A percentile compares a stretch with the other conserved stretches of the same genome.
These are phyloP conservation scores for Galerucella pusilla DNA, from an alignment of 2,888 invertebrate genomes.

Conservation along the genomic window DNA sequence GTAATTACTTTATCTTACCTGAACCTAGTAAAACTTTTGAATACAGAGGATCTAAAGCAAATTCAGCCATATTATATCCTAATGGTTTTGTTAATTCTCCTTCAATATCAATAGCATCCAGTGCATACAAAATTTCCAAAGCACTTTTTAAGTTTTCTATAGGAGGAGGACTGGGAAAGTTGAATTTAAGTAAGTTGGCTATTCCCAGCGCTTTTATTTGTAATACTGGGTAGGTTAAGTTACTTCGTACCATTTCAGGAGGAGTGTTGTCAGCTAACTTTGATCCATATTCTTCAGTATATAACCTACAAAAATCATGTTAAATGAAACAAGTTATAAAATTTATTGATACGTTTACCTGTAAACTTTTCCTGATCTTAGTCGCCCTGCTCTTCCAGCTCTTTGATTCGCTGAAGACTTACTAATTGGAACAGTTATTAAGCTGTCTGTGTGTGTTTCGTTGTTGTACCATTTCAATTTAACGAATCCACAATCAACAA, in stretches of 20 bases:
- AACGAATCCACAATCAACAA: constrained; percentile 96
- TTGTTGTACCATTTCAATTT: constrained; percentile 92
- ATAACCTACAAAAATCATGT: constrained; percentile 69
- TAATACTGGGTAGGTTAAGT: constrained; percentile 85
- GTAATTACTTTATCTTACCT: constrained; percentile 65
- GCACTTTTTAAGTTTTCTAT: constrained; percentile 86
- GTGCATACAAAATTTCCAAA: constrained; percentile 87
- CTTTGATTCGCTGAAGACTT: constrained; percentile 91
- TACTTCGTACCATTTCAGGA: constrained; percentile 93
- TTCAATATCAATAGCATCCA: constrained; percentile 81
- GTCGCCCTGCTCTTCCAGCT: constrained; percentile 91
- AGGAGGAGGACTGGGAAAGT: constrained; percentile 94
- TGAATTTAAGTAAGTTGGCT: constrained; percentile 89
- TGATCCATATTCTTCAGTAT: constrained; percentile 80
- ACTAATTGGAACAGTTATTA: constrained; percentile 86
- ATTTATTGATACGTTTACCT: constrained; percentile 64
- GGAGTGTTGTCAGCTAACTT: constrained; percentile 78
- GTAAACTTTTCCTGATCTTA: constrained; percentile 86
- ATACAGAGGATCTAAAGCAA: constrained; percentile 88
- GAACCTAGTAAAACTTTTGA: constrained; percentile 87
- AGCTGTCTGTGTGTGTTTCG: constrained; percentile 82
- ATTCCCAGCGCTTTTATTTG: constrained; percentile 96
- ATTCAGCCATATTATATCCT: constrained; percentile 90
- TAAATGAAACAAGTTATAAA: not conserved
- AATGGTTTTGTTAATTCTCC: constrained; percentile 82